These are phyloP conservation scores for Panthera tigris DNA, from an alignment of 2,113 vertebrate species.

Conservation along the genomic window DNA sequence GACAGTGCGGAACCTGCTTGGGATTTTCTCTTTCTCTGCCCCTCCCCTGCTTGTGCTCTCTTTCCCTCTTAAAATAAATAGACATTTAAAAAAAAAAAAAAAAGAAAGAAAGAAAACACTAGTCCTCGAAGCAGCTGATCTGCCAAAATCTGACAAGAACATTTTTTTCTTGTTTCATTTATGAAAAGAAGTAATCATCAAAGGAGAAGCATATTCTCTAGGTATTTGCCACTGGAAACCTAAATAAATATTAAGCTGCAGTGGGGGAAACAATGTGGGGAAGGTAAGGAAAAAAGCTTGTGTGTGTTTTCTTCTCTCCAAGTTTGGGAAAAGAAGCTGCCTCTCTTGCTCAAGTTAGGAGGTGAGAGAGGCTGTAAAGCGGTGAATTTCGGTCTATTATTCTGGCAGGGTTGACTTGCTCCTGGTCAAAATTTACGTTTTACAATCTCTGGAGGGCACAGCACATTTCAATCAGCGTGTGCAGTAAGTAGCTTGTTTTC, in stretches of 20 bases:
- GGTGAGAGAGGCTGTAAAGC: not conserved
- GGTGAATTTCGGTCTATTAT: not conserved
- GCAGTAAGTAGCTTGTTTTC: not conserved
- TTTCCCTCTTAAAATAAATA: too few relatives aligned
- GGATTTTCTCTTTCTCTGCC: too few relatives aligned
- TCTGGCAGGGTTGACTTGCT: not conserved
- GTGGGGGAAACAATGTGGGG: too few relatives aligned
- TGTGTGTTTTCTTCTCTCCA: not conserved
- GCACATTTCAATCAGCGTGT: not conserved
- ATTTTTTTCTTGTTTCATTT: not conserved
- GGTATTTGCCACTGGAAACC: not conserved
- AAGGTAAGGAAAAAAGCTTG: not conserved
- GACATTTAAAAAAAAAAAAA: too few relatives aligned
- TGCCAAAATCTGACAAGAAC: slow-evolving; percentile 26
- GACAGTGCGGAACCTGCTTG: too few relatives aligned
- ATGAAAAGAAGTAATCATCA: not conserved
- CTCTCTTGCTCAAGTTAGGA: not conserved
- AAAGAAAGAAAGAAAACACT: not conserved
- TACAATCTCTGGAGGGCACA: slow-evolving; percentile 42
- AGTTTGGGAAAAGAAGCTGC: not conserved
- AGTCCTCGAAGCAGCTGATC: not conserved
- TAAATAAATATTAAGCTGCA: not conserved
- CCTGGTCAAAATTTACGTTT: slow-evolving; percentile 34
- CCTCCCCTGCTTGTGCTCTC: too few relatives aligned
- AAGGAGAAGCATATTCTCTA: not conserved